Evolutionary conservation across 2,797 vertebrate species (phyloP), one percentile per base, ranked within the genome.

Genomic region (Sebastes goodei): DNA sequence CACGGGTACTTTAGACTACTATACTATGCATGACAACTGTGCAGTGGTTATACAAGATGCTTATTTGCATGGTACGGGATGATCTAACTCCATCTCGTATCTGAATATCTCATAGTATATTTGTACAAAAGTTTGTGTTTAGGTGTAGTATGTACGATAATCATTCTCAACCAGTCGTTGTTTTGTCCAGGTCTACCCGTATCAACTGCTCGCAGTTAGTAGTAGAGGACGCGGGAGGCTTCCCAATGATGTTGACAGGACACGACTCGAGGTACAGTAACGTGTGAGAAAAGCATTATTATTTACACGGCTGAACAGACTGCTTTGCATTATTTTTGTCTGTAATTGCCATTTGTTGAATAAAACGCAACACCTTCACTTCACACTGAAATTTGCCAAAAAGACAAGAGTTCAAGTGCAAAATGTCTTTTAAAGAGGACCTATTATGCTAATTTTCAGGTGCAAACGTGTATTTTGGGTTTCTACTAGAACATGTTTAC

Each of bases 201-300:
- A 98, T 86, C 97, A 99, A 94, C 95, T 97, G 92, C 97, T 99
- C 77, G 92, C 95, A 87, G 96, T 98, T 70, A 96, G 95, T 87
- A 97, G 96, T 90, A 96, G 96, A 93, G 97, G 97, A 86, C 96
- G 96, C 88, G 95, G 95, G 93, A 98, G 96, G 94, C 97, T 98
- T 89, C 96, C 98, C 74, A 96, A 94, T 92, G 97, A 98, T 25
- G 96, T 99, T 80, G 97, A 99, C 95, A 97, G 97, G 94, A 98
- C 98, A 69, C 96, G 97, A 87, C 96, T 99, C 30, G 98, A 99
- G 98, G 98, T 99, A 87, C n/a, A n/a, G 56, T 15, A 7, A n/a
- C 15, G 4, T 46, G 10, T 72, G 29, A 57, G 10, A 12, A 64
- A 64, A 20, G 30, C 17, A 38, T 27, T 32, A 10, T 1, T 10